A percentile compares a stretch with the other conserved stretches of the same genome.
These are phyloP conservation scores for Leucoptera coffeella DNA, from an alignment of 2,888 invertebrate species.

Conservation along the genomic window DNA sequence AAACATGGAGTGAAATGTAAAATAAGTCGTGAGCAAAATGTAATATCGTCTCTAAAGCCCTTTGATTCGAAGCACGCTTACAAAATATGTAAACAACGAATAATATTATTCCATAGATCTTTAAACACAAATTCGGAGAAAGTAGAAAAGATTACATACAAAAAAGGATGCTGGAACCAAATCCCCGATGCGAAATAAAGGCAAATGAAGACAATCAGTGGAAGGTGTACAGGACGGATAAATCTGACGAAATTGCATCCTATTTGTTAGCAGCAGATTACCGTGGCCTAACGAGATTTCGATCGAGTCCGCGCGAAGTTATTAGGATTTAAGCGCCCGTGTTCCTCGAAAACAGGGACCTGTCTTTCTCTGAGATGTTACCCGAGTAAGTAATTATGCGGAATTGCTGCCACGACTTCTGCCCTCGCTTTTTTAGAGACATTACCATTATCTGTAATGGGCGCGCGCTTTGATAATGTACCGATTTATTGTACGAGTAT, in stretches of 20 bases:
- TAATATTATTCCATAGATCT: no score
- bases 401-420: constrained; percentile 47
- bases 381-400: constrained; percentile 52
- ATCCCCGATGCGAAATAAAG: constrained; percentile 3
- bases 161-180: constrained; percentile 1
- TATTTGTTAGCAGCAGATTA: constrained; percentile 34
- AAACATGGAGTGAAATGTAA: constrained; percentile 54
- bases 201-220: constrained; percentile 4
- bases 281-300: constrained; percentile 39
- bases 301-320: constrained; percentile 34
- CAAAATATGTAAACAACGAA: no score
- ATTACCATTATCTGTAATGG: constrained; percentile 47
- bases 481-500: constrained; percentile 39
- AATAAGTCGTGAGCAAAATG: constrained; percentile 42
- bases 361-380: constrained; percentile 24
- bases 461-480: constrained; percentile 45
- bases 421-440: constrained; percentile 42
- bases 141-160: no score
- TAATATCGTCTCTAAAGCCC: constrained; percentile 39
- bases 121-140: no score
- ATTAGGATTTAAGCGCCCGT: constrained; percentile 39
- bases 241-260: constrained; percentile 20
- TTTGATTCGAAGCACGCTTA: no score
- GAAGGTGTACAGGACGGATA: constrained; percentile 6
- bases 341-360: constrained; percentile 8